phyloP scores from a whole-genome alignment of 2,113 vertebrate species.

The Neomonachus schauinslandi region DNA sequence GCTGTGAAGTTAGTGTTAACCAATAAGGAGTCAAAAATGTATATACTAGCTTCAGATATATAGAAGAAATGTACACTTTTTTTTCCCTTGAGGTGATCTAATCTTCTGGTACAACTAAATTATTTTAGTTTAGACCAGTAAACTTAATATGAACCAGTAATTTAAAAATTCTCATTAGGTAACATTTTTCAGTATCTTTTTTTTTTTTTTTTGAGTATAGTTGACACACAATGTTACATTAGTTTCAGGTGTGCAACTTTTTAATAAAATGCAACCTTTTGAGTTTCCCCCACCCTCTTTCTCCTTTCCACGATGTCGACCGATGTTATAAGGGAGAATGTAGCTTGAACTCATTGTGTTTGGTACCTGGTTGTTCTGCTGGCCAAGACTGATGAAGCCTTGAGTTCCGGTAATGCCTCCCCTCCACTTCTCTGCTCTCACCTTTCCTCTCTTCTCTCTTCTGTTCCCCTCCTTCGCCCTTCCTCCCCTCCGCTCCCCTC shows the following conservation, averaged over 20 bases:
- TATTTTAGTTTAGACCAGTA: not conserved
- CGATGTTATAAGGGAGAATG: not conserved
- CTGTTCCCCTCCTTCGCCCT: not conserved
- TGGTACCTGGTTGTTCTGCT: not conserved
- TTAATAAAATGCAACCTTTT: not conserved
- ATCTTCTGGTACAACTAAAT: not conserved
- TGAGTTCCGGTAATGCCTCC: accelerated
- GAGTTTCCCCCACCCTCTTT: not conserved
- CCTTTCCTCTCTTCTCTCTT: not conserved
- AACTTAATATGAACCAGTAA: not conserved
- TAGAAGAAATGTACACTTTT: not conserved
- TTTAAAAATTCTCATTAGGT: not conserved
- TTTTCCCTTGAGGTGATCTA: not conserved
- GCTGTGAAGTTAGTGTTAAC: not conserved
- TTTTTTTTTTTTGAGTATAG: not conserved
- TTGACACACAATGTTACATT: not conserved
- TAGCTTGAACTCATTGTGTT: not conserved
- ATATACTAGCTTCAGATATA: not conserved
- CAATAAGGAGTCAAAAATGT: not conserved
- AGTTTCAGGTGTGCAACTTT: not conserved
- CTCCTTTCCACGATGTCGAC: not conserved
- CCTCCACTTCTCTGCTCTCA: accelerated
- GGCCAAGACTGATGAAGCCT: not conserved
- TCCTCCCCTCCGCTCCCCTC: not conserved
- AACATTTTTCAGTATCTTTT: not conserved